phyloP scores from a whole-genome alignment of 2,797 vertebrate species.

The Neomorphus geoffroyi region DNA sequence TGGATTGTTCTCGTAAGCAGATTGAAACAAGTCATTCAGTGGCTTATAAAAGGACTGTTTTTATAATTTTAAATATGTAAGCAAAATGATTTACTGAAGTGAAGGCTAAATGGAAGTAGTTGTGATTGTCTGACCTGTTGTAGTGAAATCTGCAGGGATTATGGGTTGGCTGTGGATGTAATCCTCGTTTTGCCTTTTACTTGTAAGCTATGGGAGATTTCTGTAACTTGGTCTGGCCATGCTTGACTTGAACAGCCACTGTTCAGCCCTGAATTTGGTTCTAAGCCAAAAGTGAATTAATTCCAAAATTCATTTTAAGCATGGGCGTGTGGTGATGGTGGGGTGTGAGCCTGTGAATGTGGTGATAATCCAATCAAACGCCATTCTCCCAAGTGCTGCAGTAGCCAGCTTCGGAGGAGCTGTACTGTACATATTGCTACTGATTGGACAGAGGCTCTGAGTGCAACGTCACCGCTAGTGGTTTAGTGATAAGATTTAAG shows the following conservation, averaged over 20 bases:
- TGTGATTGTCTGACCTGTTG: neutral
- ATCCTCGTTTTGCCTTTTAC: neutral
- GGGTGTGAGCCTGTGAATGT: neutral
- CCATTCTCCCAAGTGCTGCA: neutral
- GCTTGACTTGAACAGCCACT: neutral
- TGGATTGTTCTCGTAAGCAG: neutral
- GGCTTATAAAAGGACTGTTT: neutral
- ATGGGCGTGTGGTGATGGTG: neutral
- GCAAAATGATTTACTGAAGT: neutral
- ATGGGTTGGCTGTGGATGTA: neutral
- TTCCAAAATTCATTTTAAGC: neutral
- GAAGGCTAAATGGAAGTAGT: neutral
- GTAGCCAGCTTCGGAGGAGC: neutral
- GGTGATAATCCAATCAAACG: neutral
- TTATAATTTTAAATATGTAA: neutral
- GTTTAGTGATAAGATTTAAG: neutral
- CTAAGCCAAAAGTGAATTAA: neutral
- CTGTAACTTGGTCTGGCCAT: neutral
- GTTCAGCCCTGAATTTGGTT: neutral
- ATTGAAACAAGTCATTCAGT: neutral
- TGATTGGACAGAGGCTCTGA: neutral
- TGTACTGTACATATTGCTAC: neutral
- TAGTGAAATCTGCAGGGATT: neutral
- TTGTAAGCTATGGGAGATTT: neutral
- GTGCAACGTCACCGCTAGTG: neutral